Base-by-base conservation (phyloP, 2,113 vertebrate genomes). In the Dipodomys merriami region DNA sequence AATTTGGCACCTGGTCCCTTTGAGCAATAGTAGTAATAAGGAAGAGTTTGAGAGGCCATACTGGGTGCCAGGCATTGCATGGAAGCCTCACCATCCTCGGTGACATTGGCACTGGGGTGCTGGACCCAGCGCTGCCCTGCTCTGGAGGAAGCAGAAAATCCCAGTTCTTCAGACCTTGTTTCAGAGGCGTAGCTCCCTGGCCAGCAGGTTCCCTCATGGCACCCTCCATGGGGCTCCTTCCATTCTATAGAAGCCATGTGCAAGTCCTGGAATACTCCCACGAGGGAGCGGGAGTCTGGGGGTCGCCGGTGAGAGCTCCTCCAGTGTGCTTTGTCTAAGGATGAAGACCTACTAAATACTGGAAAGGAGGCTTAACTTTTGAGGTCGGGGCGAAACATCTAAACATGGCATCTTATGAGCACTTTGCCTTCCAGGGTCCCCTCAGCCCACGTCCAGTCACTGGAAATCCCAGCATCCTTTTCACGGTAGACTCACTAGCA, bases 391-490 rank as follows among this genome's bases (percentile, higher is more conserved):
- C 49, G 35, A 8, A n/a, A 30, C 84, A 53, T 27, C 46, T 78
- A 1, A 30, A 64, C 49, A 22, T 33, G 46, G 35, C 44, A 22
- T 16, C 27, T 57, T 74, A n/a, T 44, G 44, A 23, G 65, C 30
- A 0, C 46, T 94, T 18, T 97, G 86, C 93, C 19, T 97, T 97
- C 60, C 95, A 99, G 99, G 98, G 39, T 98, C 98, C 25, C 98
- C 98, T 93, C 98, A 99, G 83, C 98, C 99, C 6, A 95, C 98
- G 27, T 98, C 98, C 30, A 98, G 30, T 80, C 98, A 98, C 30
- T 99, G 99, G 99, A 99, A 99, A 95, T 97, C 97, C 86, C 99
- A 98, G 71, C 99, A 99, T 86, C 99, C 99, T 88, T 99, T 99
- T 95, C 99, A 99, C 0, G 99, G 99, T 5, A 98, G 99, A 92